A percentile compares a stretch with the other conserved stretches of the same genome.
phyloP scores from a whole-genome alignment of 2,113 vertebrate genomes.

The Falco punctatus region DNA sequence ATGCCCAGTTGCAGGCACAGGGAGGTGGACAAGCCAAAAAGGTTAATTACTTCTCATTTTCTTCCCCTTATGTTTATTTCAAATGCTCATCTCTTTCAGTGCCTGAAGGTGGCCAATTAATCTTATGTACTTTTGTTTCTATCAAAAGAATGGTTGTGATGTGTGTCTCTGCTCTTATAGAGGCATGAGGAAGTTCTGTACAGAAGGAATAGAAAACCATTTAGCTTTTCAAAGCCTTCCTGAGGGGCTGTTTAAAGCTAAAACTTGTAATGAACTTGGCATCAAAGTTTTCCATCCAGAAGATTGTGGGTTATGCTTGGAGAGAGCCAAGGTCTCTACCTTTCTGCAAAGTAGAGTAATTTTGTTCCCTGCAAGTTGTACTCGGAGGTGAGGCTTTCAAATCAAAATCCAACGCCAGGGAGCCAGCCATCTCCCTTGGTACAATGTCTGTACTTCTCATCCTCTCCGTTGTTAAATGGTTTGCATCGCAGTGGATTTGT shows the following conservation, averaged over 20 bases:
- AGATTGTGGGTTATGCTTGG: background rate
- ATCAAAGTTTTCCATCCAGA: background rate
- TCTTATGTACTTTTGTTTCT: slow-evolving; percentile 25
- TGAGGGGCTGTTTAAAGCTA: background rate
- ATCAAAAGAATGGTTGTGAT: background rate
- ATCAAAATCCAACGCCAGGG: background rate
- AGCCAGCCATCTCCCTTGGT: background rate
- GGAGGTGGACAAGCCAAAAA: slow-evolving; percentile 38
- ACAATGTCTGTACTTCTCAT: background rate
- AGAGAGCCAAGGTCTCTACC: background rate
- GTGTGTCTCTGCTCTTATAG: background rate
- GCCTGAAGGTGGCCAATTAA: slow-evolving; percentile 59
- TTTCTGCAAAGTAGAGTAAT: background rate
- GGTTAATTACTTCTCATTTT: slow-evolving; percentile 68
- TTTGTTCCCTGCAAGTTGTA: background rate
- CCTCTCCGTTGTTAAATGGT: background rate
- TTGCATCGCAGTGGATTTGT: background rate
- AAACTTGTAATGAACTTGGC: background rate
- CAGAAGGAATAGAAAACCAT: background rate
- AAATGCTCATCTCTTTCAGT: slow-evolving; percentile 33
- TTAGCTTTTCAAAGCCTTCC: background rate
- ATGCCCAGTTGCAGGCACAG: background rate
- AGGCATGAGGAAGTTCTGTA: background rate
- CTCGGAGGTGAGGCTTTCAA: background rate
- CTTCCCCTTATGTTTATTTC: slow-evolving; percentile 59